These are phyloP conservation scores for Drosophila pseudotakahashii DNA, from an alignment of 2,888 invertebrate species.

Conservation along the genomic window DNA sequence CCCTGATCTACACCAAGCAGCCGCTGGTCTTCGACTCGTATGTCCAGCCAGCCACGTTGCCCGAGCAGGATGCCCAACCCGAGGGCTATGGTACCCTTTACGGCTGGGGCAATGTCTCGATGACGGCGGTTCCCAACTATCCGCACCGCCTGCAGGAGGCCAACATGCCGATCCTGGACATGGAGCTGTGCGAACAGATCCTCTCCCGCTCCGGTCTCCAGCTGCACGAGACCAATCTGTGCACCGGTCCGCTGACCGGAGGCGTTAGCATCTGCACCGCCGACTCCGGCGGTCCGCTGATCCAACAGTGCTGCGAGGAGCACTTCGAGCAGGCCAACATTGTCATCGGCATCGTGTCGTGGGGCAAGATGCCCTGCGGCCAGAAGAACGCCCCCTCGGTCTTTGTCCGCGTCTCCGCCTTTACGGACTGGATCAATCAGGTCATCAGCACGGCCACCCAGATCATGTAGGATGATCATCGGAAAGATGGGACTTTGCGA, in stretches of 20 bases:
- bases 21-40: slow-evolving; percentile 76
- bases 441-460: slow-evolving; percentile 73
- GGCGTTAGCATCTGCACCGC: slow-evolving; percentile 83
- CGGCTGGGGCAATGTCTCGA: slow-evolving; percentile 83
- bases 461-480: slow-evolving; percentile 50
- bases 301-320: slow-evolving; percentile 77
- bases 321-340: slow-evolving; percentile 64
- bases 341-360: slow-evolving; percentile 85
- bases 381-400: slow-evolving; percentile 84
- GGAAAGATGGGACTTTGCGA: not conserved
- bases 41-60: slow-evolving; percentile 80
- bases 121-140: slow-evolving; percentile 79
- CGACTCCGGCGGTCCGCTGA: slow-evolving; percentile 82
- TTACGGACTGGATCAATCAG: slow-evolving; percentile 83
- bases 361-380: slow-evolving; percentile 85
- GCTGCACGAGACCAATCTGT: slow-evolving; percentile 82
- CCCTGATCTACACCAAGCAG: slow-evolving; percentile 80
- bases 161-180: slow-evolving; percentile 80
- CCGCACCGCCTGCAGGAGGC: slow-evolving; percentile 81
- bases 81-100: slow-evolving; percentile 81
- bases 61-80: slow-evolving; percentile 70
- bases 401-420: slow-evolving; percentile 85
- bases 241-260: slow-evolving; percentile 82
- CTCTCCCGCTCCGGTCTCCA: slow-evolving; percentile 76
- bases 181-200: slow-evolving; percentile 77